A percentile compares a stretch with the other conserved stretches of the same genome.
These are phyloP conservation scores for Drosophila cognata DNA, from an alignment of 2,888 invertebrate species.

Conservation along the genomic window DNA sequence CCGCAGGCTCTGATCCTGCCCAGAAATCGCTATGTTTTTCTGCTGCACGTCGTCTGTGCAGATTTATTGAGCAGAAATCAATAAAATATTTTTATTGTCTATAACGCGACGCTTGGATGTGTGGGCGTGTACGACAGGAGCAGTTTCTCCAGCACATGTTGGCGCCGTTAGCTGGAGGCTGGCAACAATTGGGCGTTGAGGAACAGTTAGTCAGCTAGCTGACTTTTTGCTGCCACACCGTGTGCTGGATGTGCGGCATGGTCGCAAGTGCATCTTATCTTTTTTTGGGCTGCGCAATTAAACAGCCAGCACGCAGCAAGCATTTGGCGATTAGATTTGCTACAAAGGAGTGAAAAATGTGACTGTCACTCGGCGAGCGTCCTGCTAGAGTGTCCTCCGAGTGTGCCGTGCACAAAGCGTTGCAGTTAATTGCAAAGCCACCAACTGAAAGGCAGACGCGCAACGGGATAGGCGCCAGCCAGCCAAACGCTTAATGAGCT, in stretches of 20 bases:
- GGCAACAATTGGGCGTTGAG: slow-evolving; percentile 31
- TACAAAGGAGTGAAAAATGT: slow-evolving; percentile 70
- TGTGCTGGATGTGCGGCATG: slow-evolving; percentile 49
- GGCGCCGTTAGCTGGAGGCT: not conserved
- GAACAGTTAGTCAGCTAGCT: slow-evolving; percentile 32
- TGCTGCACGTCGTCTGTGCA: slow-evolving; percentile 15
- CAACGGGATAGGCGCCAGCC: slow-evolving; percentile 75
- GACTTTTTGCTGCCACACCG: slow-evolving; percentile 32
- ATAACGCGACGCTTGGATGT: slow-evolving; percentile 21
- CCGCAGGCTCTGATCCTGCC: slow-evolving; percentile 5
- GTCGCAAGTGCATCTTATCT: not conserved
- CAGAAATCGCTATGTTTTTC: slow-evolving; percentile 24
- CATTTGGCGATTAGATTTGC: slow-evolving; percentile 67
- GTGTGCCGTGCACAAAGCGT: slow-evolving; percentile 56
- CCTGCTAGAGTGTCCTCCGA: slow-evolving; percentile 35
- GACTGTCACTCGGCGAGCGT: slow-evolving; percentile 51
- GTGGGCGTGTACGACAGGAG: slow-evolving; percentile 52
- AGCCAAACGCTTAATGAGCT: slow-evolving; percentile 60
- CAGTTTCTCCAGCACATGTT: slow-evolving; percentile 74
- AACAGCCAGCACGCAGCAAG: slow-evolving; percentile 62
- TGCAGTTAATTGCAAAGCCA: slow-evolving; percentile 80
- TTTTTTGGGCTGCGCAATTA: slow-evolving; percentile 51
- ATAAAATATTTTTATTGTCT: slow-evolving; percentile 66
- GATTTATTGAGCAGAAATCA: slow-evolving; percentile 60
- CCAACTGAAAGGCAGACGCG: slow-evolving; percentile 63